These are phyloP conservation scores for Ianthella basta DNA, from an alignment of 37 sponge, comb jelly and placozoan species.

Conservation along the genomic window DNA sequence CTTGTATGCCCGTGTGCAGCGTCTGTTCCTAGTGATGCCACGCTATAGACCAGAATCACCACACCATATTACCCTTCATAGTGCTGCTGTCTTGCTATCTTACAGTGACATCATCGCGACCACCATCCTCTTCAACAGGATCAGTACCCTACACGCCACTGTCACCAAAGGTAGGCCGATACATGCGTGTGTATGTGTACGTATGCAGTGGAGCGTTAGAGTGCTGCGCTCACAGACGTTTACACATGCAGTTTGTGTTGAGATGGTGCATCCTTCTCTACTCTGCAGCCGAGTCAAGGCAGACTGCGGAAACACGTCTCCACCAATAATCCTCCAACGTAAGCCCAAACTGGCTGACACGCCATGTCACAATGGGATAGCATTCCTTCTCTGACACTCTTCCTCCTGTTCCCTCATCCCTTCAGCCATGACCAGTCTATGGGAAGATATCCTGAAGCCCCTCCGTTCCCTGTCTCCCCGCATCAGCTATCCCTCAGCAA, in stretches of 20 bases:
- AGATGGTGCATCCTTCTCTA: neutral
- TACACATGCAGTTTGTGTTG: neutral
- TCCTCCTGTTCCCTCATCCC: neutral
- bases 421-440: neutral
- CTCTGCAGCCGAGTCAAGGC: neutral
- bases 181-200: neutral
- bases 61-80: too few species aligned
- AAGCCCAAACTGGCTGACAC: neutral
- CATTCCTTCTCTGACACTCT: neutral
- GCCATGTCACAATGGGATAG: too few species aligned
- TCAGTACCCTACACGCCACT: too few species aligned
- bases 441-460: neutral
- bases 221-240: neutral
- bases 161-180: neutral
- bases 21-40: too few species aligned
- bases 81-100: too few species aligned
- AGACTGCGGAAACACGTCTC: slow-evolving; percentile 19
- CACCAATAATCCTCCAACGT: slow-evolving; percentile 1
- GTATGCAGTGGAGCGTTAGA: neutral
- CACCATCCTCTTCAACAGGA: too few species aligned
- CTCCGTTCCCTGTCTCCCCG: slow-evolving; percentile 2
- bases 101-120: too few species aligned
- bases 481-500: slow-evolving; percentile 1
- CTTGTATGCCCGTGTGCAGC: neutral
- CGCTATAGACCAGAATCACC: too few species aligned